These are phyloP conservation scores for Chionis minor DNA, from an alignment of 2,113 vertebrate species.

Conservation along the genomic window DNA sequence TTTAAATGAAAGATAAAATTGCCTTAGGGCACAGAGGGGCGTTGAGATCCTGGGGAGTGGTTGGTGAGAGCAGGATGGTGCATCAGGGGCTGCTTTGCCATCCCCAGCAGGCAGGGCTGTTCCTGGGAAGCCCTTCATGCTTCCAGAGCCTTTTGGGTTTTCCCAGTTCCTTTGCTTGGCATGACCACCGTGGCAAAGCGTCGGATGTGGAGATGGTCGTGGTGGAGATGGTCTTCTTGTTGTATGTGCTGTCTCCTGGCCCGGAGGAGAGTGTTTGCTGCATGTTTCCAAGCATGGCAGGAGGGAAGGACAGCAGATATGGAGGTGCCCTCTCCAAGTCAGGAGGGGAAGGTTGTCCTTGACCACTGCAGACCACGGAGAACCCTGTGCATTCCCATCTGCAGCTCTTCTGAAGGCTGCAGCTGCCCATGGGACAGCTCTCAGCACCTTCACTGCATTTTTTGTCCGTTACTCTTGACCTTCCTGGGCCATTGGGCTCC, in stretches of 20 bases:
- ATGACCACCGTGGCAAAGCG: not conserved
- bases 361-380: not conserved
- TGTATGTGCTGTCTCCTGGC: not conserved
- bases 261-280: not conserved
- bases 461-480: not conserved
- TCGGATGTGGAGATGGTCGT: not conserved
- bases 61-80: not conserved
- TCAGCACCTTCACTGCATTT: not conserved
- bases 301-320: not conserved
- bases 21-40: not conserved
- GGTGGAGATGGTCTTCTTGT: not conserved
- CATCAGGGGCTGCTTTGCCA: accelerated
- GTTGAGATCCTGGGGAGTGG: not conserved
- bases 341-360: not conserved
- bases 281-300: accelerated
- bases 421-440: not conserved
- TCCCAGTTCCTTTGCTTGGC: not conserved
- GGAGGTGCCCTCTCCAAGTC: not conserved
- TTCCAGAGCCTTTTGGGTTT: not conserved
- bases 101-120: not conserved
- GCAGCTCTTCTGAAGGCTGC: not conserved
- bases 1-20: conserved; percentile 52
- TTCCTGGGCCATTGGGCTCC: not conserved
- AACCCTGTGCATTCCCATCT: not conserved
- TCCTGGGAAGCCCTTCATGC: not conserved